Evolutionary conservation across 2,888 invertebrate genomes (phyloP).

Genomic region (Elegia similella): DNA sequence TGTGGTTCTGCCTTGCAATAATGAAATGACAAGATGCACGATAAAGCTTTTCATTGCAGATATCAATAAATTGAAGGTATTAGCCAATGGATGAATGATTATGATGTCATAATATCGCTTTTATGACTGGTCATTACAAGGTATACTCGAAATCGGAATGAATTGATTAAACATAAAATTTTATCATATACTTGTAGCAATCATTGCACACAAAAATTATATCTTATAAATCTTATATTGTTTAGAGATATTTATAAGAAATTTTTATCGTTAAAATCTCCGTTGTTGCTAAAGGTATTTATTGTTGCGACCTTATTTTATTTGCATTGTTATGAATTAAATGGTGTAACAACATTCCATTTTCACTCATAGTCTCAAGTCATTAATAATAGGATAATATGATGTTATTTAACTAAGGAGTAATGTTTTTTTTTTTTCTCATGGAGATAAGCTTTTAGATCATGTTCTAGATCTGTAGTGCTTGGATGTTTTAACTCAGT

Average conservation of each 20-base stretch:
- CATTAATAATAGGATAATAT: slow-evolving; percentile 9
- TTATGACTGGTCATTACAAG: not conserved
- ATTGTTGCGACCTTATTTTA: slow-evolving; percentile 28
- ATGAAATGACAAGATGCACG: not conserved
- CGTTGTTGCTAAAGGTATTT: slow-evolving; percentile 30
- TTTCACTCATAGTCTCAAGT: slow-evolving; percentile 37
- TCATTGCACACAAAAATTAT: not conserved
- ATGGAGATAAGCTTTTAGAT: slow-evolving; percentile 36
- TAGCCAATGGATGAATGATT: not conserved
- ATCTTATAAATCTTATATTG: slow-evolving; percentile 10
- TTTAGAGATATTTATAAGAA: slow-evolving; percentile 23
- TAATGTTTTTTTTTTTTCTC: slow-evolving; percentile 20
- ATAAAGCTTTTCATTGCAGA: not conserved
- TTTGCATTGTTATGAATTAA: slow-evolving; percentile 29
- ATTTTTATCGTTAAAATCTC: slow-evolving; percentile 16
- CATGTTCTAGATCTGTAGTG: slow-evolving; percentile 39
- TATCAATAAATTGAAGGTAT: not conserved
- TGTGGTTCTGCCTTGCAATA: not conserved
- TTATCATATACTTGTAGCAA: not conserved
- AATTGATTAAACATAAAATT: slow-evolving; percentile 4
- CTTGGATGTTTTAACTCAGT: slow-evolving; percentile 34
- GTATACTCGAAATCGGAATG: not conserved
- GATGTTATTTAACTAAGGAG: not conserved
- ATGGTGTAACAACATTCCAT: slow-evolving; percentile 55
- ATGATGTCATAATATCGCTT: not conserved